Evolutionary conservation across 92 coral and sea anemone genomes (phyloP), one percentile per base, ranked within the genome.

Genomic region (Epizoanthus stellaris): DNA sequence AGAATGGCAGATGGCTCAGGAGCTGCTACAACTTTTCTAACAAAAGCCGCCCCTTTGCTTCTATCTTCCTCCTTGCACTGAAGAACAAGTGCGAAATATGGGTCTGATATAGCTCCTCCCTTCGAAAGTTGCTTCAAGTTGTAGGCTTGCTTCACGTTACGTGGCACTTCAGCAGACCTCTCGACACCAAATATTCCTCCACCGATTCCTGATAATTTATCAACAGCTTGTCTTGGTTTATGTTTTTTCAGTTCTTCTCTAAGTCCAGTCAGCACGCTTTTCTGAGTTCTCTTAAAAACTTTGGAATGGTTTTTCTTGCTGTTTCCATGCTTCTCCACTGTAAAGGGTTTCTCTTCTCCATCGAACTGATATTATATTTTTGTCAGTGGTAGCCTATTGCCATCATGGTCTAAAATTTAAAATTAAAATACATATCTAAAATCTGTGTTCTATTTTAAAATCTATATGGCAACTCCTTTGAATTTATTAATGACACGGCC

Each of bases 11-110:
- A 19, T 56, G 90, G 87, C 61, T 87, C 87, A 19, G 84, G 88
- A 60, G 84, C 85, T 45, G 83, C 70, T 43, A 77, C 82, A 49
- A 88, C 91, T 19, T 77, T 36, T 34, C 88, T 85, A 61, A 84
- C 88, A 68, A 30, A 85, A 25, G 89, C 72, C 23, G 89, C 85
- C 71, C 53, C 85, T 38, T 71, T 73, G 36, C 25, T 69, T 57
- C 73, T 82, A 57, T 86, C 84, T 25, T 89, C 84, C 76, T 89
- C 89, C 66, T 89, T 89, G 82, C 89, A 77, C 77, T 89, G 87
- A 25, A 87, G 76, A 8, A 81, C 90, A 39, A 87, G 90, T 39
- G 87, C 72, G 7, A 45, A 62, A 62, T 82, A 81, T 36, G 89
- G 87, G 42, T 87, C 90, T 72, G 81, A 63, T n/a, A 75, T 57